phyloP scores from a whole-genome alignment of 1,140 invertebrate genomes.

The Dryas iulia region DNA sequence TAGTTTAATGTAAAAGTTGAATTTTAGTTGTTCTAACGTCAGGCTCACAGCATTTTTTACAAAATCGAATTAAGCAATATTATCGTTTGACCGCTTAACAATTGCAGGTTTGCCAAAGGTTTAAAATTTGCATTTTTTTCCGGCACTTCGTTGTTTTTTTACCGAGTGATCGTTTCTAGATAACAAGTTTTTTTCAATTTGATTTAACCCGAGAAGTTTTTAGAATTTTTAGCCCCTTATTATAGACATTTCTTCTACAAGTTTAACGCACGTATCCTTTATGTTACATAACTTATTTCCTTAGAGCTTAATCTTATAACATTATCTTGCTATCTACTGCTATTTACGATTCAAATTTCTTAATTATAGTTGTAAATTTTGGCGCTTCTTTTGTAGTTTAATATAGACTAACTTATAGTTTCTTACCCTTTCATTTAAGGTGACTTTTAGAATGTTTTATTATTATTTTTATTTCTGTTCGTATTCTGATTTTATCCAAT shows the following conservation, averaged over 20 bases:
- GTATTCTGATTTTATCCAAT: constrained; percentile 62
- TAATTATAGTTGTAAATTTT: neutral
- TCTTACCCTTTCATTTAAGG: constrained; percentile 13
- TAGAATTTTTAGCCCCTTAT: constrained; percentile 23
- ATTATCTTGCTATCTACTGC: neutral
- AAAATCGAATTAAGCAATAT: constrained; percentile 13
- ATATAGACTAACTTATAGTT: constrained; percentile 30
- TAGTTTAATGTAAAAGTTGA: neutral
- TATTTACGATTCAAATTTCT: neutral
- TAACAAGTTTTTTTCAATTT: constrained; percentile 41
- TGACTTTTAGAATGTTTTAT: neutral
- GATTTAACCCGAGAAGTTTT: constrained; percentile 48
- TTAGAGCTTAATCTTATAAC: neutral
- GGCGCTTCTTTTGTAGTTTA: constrained; percentile 27
- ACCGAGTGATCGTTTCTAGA: constrained; percentile 43
- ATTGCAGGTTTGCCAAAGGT: constrained; percentile 80
- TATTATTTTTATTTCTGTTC: constrained; percentile 36
- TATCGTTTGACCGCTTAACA: constrained; percentile 64
- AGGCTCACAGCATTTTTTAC: constrained; percentile 17
- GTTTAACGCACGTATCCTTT: constrained; percentile 47
- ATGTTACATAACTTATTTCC: constrained; percentile 33
- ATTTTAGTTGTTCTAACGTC: constrained; percentile 20
- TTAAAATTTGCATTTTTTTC: constrained; percentile 80
- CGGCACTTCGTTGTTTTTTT: constrained; percentile 60
- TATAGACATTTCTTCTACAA: constrained; percentile 31